Conservation (phyloP, 2,888 invertebrate species). For the Stramonita haemastoma region DNA sequence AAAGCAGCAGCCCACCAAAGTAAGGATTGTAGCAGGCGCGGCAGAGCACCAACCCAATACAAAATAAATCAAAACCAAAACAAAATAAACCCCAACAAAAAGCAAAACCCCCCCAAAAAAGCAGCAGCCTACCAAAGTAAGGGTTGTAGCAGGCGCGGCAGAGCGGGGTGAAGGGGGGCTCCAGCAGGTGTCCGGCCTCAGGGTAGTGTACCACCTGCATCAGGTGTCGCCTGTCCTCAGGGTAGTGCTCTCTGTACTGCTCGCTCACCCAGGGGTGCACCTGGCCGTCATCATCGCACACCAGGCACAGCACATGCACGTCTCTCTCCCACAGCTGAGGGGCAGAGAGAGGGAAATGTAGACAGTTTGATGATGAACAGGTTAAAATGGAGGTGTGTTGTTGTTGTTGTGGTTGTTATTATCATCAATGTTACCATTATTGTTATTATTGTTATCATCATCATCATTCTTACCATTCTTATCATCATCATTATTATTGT, state of each 20-base stretch:
- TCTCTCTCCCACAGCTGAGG: conserved; percentile 25
- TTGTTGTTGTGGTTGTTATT: no score
- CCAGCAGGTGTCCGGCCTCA: conserved; percentile 32
- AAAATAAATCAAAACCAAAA: no score
- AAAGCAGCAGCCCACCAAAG: conserved; percentile 3
- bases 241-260: neutral
- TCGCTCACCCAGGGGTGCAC: neutral
- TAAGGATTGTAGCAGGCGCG: conserved; percentile 30
- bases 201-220: conserved; percentile 40
- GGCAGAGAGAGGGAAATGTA: neutral
- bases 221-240: conserved; percentile 30
- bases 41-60: no score
- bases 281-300: conserved; percentile 30
- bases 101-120: no score
- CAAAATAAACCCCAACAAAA: no score
- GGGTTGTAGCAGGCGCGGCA: conserved; percentile 34
- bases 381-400: neutral
- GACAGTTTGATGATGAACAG: neutral
- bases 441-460: neutral
- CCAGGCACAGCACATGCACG: conserved; percentile 3
- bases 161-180: conserved; percentile 31
- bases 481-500: neutral
- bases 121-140: neutral
- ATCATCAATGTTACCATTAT: neutral
- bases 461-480: neutral